Percentiles rank a stretch among this genome's conserved stretches.
Conservation (phyloP, 2,888 invertebrate genomes). For the Strigamia maritima region DNA sequence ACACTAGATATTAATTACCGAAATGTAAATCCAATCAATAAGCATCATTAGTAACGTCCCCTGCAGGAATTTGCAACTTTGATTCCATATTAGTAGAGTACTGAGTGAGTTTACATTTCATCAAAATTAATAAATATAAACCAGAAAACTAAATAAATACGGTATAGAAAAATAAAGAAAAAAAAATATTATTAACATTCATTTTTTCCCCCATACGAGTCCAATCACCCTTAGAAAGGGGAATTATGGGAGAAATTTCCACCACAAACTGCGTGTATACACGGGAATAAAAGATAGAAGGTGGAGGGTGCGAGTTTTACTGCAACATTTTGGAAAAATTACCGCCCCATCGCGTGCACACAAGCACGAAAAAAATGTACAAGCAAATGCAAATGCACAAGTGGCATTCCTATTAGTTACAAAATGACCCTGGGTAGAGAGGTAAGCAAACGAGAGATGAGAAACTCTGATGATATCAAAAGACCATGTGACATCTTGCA, state of each 20-base stretch:
- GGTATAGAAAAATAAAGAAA: background rate
- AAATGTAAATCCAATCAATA: constrained; percentile 5
- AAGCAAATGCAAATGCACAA: constrained; percentile 1
- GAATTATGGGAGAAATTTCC: constrained; percentile 25
- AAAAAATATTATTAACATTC: background rate
- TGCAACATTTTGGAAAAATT: constrained; percentile 25
- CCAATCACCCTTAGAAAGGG: constrained; percentile 17
- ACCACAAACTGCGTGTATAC: constrained; percentile 9
- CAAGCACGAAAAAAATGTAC: background rate
- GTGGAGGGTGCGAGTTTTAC: constrained; percentile 14
- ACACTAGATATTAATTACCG: background rate
- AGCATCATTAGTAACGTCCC: background rate
- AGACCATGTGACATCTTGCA: constrained; percentile 20
- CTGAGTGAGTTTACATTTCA: background rate
- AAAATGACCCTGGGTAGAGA: constrained; percentile 20
- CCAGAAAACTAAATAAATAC: background rate
- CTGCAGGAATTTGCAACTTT: background rate
- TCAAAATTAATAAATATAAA: background rate
- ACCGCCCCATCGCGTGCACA: constrained; percentile 18
- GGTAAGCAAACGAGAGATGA: constrained; percentile 20
- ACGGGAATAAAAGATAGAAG: constrained; percentile 25
- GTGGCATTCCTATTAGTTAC: constrained; percentile 11
- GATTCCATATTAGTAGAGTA: background rate
- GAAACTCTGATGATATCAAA: constrained; percentile 12
- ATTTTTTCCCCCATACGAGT: background rate